Conservation (phyloP, 2,113 vertebrate species). For the Dissostichus mawsoni region DNA sequence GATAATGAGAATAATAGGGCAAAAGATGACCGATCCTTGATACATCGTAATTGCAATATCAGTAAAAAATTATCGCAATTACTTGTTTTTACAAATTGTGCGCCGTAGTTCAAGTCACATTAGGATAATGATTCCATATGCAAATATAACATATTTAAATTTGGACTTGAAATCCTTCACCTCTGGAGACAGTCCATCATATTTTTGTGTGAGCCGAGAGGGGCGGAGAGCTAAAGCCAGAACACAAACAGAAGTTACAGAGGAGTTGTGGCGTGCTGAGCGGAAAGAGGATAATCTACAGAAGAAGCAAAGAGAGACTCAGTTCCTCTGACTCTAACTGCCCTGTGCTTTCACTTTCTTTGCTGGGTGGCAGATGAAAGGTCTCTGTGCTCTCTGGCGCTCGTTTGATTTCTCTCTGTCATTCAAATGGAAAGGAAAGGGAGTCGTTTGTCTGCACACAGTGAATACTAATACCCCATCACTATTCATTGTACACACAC, state of each 20-base stretch:
- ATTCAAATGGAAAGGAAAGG: conserved; percentile 55
- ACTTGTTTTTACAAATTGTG: too few relatives aligned
- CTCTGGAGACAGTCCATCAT: neutral
- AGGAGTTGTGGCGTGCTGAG: conserved; percentile 27
- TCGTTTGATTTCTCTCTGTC: conserved; percentile 68
- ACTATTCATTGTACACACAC: conserved; percentile 51
- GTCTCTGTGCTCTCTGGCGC: conserved; percentile 40
- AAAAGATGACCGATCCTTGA: too few relatives aligned
- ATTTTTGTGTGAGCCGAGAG: neutral
- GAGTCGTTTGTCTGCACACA: conserved; percentile 39
- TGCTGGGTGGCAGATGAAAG: conserved; percentile 66
- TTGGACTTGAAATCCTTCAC: neutral
- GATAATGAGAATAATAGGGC: too few relatives aligned
- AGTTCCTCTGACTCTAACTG: conserved; percentile 37
- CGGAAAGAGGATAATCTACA: conserved; percentile 45
- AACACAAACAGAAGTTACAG: conserved; percentile 13
- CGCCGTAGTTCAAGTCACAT: too few relatives aligned
- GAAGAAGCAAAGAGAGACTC: conserved; percentile 28
- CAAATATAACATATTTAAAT: neutral
- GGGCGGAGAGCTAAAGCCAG: neutral
- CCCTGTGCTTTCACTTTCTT: conserved; percentile 53
- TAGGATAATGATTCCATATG: neutral
- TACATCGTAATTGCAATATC: too few relatives aligned
- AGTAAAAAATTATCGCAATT: too few relatives aligned
- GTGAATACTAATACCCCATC: conserved; percentile 69